These are phyloP conservation scores for Anas platyrhynchos DNA, from an alignment of 2,113 vertebrate species.

Conservation along the genomic window DNA sequence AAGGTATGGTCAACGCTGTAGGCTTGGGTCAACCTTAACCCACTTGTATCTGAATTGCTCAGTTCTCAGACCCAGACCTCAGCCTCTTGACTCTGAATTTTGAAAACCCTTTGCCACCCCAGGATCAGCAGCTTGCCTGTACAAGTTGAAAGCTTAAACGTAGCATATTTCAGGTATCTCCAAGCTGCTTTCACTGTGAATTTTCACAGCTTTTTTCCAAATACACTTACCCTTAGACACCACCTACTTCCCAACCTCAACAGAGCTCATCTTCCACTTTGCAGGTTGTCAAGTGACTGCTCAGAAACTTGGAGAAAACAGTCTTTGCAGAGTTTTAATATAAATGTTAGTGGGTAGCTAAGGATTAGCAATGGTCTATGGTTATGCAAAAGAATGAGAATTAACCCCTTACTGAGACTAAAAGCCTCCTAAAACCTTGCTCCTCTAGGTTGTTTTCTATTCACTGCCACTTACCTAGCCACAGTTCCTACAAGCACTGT, in stretches of 20 bases:
- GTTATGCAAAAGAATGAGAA: not conserved
- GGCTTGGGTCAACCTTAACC: not conserved
- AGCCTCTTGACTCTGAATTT: not conserved
- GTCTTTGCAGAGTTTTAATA: not conserved
- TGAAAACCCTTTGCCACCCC: not conserved
- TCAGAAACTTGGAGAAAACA: not conserved
- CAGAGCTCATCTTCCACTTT: not conserved
- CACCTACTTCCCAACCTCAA: not conserved
- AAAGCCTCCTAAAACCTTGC: not conserved
- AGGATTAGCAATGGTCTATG: not conserved
- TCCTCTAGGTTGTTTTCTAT: not conserved
- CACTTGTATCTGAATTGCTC: not conserved
- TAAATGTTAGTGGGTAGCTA: not conserved
- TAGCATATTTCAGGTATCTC: not conserved
- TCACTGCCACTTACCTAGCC: not conserved
- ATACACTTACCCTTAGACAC: not conserved
- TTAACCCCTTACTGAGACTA: not conserved
- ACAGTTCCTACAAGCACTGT: accelerated
- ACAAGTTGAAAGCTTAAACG: not conserved
- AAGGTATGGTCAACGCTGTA: accelerated
- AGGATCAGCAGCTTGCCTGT: not conserved
- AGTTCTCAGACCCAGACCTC: not conserved
- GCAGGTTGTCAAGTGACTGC: not conserved
- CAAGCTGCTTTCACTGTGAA: not conserved
- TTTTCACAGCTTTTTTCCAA: slow-evolving; percentile 1